These are phyloP conservation scores for Porites lobata DNA, from an alignment of 92 coral and sea anemone species.

Conservation along the genomic window DNA sequence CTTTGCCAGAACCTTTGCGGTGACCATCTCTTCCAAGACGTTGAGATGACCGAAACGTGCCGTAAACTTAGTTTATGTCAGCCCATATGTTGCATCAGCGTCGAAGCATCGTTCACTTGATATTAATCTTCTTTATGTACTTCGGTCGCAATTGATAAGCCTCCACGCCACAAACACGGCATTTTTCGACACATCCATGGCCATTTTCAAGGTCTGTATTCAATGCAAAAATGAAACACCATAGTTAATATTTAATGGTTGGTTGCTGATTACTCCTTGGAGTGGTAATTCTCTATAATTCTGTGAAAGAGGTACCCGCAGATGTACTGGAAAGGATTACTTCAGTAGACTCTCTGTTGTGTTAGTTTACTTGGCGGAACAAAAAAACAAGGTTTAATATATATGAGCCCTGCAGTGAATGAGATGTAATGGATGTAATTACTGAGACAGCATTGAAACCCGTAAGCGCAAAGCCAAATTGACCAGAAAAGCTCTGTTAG, in stretches of 20 bases:
- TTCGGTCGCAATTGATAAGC: neutral
- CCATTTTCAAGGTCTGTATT: constrained; percentile 7
- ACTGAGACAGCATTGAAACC: neutral
- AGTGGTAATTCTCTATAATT: neutral
- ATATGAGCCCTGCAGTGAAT: neutral
- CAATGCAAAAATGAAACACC: constrained; percentile 18
- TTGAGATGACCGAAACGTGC: too few species aligned
- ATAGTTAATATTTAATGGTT: constrained; percentile 35
- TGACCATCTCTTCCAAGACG: constrained; percentile 2
- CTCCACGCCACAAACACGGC: neutral
- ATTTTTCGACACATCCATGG: neutral
- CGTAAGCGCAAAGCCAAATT: neutral
- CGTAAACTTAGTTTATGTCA: too few species aligned
- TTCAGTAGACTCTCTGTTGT: neutral
- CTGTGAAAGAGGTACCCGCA: neutral
- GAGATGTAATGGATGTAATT: neutral
- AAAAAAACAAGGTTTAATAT: neutral
- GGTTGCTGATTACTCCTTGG: constrained; percentile 8
- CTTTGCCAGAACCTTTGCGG: constrained; percentile 14
- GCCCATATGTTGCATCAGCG: neutral
- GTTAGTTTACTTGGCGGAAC: neutral
- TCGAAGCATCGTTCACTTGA: constrained; percentile 2
- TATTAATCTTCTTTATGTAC: neutral
- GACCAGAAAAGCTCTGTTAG: neutral
- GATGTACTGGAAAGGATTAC: neutral